Base-by-base conservation (phyloP, 2,888 invertebrate genomes). In the Empis stercorea region DNA sequence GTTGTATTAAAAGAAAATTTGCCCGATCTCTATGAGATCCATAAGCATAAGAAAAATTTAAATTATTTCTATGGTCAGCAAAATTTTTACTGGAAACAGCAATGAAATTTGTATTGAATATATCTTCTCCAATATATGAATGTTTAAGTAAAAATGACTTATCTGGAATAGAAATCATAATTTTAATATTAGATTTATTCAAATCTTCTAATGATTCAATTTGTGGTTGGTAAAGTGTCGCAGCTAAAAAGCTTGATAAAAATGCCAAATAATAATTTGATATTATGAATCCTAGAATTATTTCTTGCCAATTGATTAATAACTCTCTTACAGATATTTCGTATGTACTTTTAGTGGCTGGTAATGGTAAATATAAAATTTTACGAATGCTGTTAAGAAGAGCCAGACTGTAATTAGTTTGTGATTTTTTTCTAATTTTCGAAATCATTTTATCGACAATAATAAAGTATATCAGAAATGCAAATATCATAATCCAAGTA, bases 201-300 rank as follows among this genome's bases (percentile, higher is more conserved):
- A 40, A 40, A 27, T 27, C 27, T 11, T 13, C 11, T 14, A 16
- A 20, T 17, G 38, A 20, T 5, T 5, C 17, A 17, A 38, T 38
- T 38, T 16, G 38, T 38, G 16, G 4, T 11, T 38, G 11, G 14
- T 27, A 40, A 14, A 40, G 13, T 9, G 40, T 40, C n/a, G 23
- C 14, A 3, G 40, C 40, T 15, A 40, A 27, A 40, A 27, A 40
- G 20, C 23, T 23, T 27, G 40, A 40, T 40, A 40, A 40, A 27
- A 40, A 40, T 27, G 40, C 23, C n/a, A 40, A 40, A 40, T 40
- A 40, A 40, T 40, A 40, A 40, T 40, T 40, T 23, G 40, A 23
- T 40, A 40, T 27, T 14, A 40, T 40, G 27, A 40, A 40, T n/a
- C 40, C 40, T 27, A 23, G 10, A n/a, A 40, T 10, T 27, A 40